phyloP scores from a whole-genome alignment of 2,113 vertebrate genomes.

The Melanocharis versteri region DNA sequence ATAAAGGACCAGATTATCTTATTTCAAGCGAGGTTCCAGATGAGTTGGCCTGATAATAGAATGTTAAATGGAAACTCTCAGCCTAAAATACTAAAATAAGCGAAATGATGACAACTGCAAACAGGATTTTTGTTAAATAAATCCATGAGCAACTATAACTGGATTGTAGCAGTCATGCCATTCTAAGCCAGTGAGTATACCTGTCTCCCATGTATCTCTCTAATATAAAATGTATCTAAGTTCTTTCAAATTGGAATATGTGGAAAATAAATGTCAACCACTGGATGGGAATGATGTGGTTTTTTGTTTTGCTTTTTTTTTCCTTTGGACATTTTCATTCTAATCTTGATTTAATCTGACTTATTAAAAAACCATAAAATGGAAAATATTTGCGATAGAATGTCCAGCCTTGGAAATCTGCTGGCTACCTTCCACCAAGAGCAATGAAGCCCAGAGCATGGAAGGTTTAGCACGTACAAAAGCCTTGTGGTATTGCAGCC shows the following conservation, averaged over 20 bases:
- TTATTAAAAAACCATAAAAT: background rate
- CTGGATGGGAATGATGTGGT: rapidly evolving
- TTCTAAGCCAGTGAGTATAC: background rate
- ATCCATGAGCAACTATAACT: background rate
- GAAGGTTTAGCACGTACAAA: background rate
- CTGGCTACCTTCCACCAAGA: background rate
- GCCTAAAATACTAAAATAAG: background rate
- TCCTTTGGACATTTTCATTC: background rate
- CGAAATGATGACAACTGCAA: background rate
- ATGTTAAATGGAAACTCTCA: background rate
- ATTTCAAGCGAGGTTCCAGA: background rate
- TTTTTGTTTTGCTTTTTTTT: too few relatives aligned
- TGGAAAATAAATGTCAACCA: background rate
- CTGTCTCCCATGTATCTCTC: background rate
- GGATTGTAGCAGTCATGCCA: rapidly evolving
- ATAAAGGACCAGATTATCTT: background rate
- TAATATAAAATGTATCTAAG: background rate
- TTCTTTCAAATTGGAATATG: background rate
- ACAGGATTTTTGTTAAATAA: background rate
- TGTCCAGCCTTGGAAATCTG: background rate
- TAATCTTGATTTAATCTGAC: background rate
- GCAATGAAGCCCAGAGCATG: background rate
- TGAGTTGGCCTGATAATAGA: background rate
- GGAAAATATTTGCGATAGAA: background rate
- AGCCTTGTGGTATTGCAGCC: background rate